These are phyloP conservation scores for Tineola bisselliella DNA, from an alignment of 2,888 invertebrate genomes.

Conservation along the genomic window DNA sequence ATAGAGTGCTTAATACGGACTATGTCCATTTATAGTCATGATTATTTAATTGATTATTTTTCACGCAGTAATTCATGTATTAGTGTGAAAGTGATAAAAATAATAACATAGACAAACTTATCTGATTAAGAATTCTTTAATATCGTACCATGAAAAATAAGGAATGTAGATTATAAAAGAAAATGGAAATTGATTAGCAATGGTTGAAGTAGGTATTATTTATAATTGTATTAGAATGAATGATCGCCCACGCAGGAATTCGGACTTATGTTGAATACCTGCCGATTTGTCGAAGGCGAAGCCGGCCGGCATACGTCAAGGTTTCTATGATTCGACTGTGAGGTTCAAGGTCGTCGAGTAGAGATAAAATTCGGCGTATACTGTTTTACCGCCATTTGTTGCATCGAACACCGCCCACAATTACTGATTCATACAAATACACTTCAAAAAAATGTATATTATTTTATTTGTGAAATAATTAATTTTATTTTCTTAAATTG, in stretches of 20 bases:
- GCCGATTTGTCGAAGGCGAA: neutral
- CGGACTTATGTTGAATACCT: conserved; percentile 17
- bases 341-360: conserved; percentile 27
- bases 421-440: conserved; percentile 36
- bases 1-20: too few species aligned
- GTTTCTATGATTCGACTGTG: conserved; percentile 23
- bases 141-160: neutral
- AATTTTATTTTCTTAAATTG: too few species aligned
- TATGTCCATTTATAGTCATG: too few species aligned
- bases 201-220: neutral
- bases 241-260: conserved; percentile 30
- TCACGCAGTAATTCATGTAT: too few species aligned
- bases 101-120: too few species aligned
- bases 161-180: neutral
- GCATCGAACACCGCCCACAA: conserved; percentile 43
- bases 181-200: neutral
- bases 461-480: too few species aligned
- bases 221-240: neutral
- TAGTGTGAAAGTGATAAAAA: too few species aligned
- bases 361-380: conserved; percentile 18
- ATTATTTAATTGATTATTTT: too few species aligned
- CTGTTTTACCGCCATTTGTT: conserved; percentile 39
- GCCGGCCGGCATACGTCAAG: conserved; percentile 17
- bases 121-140: neutral
- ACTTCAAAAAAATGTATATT: conserved; percentile 20